Evolutionary conservation across 2,113 vertebrate genomes (phyloP).

Genomic region (Plecturocebus donacophilus): DNA sequence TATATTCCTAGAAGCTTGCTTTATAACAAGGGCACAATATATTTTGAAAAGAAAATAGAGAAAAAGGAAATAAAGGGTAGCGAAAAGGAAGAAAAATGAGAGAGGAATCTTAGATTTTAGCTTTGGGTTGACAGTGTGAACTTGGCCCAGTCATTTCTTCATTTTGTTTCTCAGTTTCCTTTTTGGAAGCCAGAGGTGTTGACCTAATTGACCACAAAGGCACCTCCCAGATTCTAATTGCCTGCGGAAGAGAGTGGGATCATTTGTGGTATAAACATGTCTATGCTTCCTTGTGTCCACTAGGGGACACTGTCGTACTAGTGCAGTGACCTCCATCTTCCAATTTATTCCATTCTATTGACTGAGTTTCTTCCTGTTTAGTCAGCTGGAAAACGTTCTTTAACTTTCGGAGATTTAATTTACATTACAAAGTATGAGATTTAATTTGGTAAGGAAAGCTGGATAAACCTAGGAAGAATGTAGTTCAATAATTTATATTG

Average conservation of each 20-base stretch:
- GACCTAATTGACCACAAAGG: neutral
- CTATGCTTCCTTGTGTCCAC: slow-evolving; percentile 58
- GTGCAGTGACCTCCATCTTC: slow-evolving; percentile 45
- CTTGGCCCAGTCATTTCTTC: neutral
- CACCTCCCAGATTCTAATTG: neutral
- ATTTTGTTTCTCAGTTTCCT: slow-evolving; percentile 18
- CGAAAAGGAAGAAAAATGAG: neutral
- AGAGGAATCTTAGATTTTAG: slow-evolving; percentile 23
- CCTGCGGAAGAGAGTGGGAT: neutral
- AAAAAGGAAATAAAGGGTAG: neutral
- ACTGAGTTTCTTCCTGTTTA: neutral
- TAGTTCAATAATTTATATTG: neutral
- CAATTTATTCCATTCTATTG: neutral
- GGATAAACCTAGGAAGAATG: slow-evolving; percentile 48
- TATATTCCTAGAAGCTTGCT: neutral
- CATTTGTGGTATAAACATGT: neutral
- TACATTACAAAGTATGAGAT: slow-evolving; percentile 10
- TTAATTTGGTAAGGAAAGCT: slow-evolving; percentile 21
- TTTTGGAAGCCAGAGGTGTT: neutral
- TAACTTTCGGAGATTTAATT: slow-evolving; percentile 27
- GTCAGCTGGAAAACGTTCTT: neutral
- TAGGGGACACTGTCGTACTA: slow-evolving; percentile 75
- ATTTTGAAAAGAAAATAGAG: slow-evolving; percentile 1
- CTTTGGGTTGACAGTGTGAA: neutral
- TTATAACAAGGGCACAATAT: neutral